Evolutionary conservation across 2,888 invertebrate genomes (phyloP).

Genomic region (Lumbricus terrestris): DNA sequence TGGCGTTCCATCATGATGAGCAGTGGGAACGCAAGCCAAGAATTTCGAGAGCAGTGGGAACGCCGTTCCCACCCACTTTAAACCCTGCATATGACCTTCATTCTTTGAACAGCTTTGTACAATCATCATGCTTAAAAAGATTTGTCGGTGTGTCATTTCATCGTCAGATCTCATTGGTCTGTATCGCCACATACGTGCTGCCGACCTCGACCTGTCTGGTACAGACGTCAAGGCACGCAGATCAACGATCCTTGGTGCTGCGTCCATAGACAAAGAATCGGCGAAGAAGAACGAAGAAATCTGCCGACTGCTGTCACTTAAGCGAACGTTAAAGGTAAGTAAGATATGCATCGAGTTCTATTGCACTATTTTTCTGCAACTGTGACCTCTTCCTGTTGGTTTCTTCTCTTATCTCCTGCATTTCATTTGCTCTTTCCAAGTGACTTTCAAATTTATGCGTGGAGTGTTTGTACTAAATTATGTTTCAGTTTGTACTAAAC

Average conservation of each 20-base stretch:
- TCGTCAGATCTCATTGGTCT: constrained; percentile 10
- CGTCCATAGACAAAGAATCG: background rate
- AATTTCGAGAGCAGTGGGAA: too few relatives aligned
- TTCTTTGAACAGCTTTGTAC: too few relatives aligned
- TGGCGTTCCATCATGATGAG: too few relatives aligned
- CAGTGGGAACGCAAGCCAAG: too few relatives aligned
- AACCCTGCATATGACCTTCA: too few relatives aligned
- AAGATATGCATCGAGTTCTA: background rate
- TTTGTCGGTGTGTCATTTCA: background rate
- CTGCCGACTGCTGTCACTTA: constrained; percentile 12
- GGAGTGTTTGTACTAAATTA: background rate
- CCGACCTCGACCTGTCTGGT: constrained; percentile 23
- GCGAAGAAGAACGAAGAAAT: background rate
- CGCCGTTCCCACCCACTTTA: too few relatives aligned
- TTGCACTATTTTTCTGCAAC: too few relatives aligned
- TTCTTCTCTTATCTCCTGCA: too few relatives aligned
- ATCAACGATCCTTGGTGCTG: background rate
- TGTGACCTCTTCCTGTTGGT: too few relatives aligned
- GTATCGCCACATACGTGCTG: constrained; percentile 20
- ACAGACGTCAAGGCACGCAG: constrained; percentile 15
- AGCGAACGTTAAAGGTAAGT: constrained; percentile 11
- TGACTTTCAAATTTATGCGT: background rate
- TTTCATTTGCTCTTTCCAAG: background rate
- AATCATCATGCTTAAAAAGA: background rate
- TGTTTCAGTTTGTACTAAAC: too few relatives aligned